phyloP scores from a whole-genome alignment of 2,797 vertebrate species.

The Crenuchus spilurus region DNA sequence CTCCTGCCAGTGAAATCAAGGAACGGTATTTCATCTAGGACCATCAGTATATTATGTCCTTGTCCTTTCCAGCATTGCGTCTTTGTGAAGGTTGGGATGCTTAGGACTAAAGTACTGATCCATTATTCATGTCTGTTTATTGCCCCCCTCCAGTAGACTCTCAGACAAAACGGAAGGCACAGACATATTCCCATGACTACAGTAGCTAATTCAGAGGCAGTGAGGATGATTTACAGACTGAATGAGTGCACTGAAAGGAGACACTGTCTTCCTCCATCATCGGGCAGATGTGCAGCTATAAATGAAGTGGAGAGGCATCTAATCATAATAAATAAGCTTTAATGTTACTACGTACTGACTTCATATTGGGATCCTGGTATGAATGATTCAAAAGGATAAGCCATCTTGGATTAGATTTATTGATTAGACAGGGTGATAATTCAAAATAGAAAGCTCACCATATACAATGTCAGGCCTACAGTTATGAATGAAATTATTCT shows the following conservation, averaged over 20 bases:
- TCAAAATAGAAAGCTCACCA: too few species aligned
- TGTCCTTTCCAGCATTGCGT: not conserved
- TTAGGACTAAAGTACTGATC: conserved; percentile 17
- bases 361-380: not conserved
- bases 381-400: not conserved
- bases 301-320: not conserved
- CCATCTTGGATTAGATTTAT: too few species aligned
- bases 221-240: conserved; percentile 11
- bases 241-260: not conserved
- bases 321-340: conserved; percentile 3
- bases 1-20: not conserved
- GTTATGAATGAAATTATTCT: too few species aligned
- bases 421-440: too few species aligned
- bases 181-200: conserved; percentile 6
- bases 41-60: not conserved
- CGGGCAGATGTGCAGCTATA: not conserved
- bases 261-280: not conserved
- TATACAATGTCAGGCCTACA: not conserved
- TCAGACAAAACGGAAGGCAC: not conserved
- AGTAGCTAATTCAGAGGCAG: conserved; percentile 4
- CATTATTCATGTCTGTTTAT: conserved; percentile 36
- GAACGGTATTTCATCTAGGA: not conserved
- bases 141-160: not conserved
- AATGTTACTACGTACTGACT: not conserved
- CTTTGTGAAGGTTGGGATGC: not conserved